phyloP scores from a whole-genome alignment of 35 echinoderm and acorn worm genomes.

The Apostichopus japonicus region DNA sequence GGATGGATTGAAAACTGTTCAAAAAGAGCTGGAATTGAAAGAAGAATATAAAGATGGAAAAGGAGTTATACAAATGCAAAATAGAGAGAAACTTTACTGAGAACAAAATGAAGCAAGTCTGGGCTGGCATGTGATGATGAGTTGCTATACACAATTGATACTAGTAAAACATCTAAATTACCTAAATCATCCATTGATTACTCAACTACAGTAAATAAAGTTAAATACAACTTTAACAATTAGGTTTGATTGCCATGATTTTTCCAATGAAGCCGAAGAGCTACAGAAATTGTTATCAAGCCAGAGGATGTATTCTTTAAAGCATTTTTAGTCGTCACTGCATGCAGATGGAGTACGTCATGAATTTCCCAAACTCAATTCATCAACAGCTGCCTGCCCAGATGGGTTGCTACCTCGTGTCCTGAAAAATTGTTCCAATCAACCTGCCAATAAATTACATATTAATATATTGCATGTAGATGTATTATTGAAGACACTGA shows the following conservation, averaged over 20 bases:
- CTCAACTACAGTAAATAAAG: slow-evolving; percentile 33
- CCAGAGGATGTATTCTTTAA: no score
- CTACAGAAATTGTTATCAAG: not conserved
- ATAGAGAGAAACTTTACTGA: not conserved
- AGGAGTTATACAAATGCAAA: slow-evolving; percentile 36
- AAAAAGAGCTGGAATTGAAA: slow-evolving; percentile 44
- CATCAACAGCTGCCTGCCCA: no score
- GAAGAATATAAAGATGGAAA: not conserved
- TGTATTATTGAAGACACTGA: no score
- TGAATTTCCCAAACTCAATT: no score
- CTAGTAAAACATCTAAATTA: not conserved
- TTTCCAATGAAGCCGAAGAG: not conserved
- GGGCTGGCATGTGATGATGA: slow-evolving; percentile 61
- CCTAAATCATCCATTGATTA: not conserved
- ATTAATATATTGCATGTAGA: no score
- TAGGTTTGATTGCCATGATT: slow-evolving; percentile 42
- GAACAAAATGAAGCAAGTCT: not conserved
- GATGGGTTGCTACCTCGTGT: no score
- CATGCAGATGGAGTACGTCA: no score
- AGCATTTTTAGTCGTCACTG: no score
- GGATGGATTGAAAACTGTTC: slow-evolving; percentile 47
- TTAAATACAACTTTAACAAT: slow-evolving; percentile 11
- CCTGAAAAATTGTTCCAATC: no score
- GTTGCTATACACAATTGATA: slow-evolving; percentile 38
- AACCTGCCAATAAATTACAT: no score